Evolutionary conservation across 2,113 vertebrate species (phyloP).

Genomic region (Plecotus auritus): DNA sequence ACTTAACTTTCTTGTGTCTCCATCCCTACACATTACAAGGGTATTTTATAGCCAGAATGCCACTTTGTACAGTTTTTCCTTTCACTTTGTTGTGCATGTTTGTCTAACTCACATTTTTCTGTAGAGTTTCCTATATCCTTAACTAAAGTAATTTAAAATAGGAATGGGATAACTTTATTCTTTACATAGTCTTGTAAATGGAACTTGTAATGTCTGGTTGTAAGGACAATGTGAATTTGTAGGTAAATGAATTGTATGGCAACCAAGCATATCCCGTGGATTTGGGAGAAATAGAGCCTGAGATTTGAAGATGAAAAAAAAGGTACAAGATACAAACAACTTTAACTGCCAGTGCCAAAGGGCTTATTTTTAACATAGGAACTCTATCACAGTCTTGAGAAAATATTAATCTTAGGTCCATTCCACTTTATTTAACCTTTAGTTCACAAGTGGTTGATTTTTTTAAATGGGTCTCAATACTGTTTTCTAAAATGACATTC

Average conservation of each 20-base stretch:
- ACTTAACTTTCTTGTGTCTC: neutral
- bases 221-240: too few relatives aligned
- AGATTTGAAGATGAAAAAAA: conserved; percentile 25
- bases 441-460: conserved; percentile 15
- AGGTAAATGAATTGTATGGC: too few relatives aligned
- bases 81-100: neutral
- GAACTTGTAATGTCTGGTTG: conserved; percentile 39
- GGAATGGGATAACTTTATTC: conserved; percentile 46
- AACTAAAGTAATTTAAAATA: conserved; percentile 59
- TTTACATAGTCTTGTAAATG: conserved; percentile 38
- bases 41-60: conserved; percentile 19
- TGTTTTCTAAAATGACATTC: conserved; percentile 33
- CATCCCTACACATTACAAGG: neutral
- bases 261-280: too few relatives aligned
- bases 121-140: conserved; percentile 16
- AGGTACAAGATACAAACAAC: conserved; percentile 27
- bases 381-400: conserved; percentile 60
- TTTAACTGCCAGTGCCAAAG: conserved; percentile 65
- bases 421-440: conserved; percentile 40
- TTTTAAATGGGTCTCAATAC: conserved; percentile 15
- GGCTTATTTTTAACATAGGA: conserved; percentile 73
- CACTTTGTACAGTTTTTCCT: neutral
- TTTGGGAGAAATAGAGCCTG: conserved; percentile 54
- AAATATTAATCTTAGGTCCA: conserved; percentile 17
- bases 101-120: conserved; percentile 18